Percentiles rank a stretch among this genome's conserved stretches.
phyloP scores from a whole-genome alignment of 2,113 vertebrate genomes.

The Dinomys branickii region DNA sequence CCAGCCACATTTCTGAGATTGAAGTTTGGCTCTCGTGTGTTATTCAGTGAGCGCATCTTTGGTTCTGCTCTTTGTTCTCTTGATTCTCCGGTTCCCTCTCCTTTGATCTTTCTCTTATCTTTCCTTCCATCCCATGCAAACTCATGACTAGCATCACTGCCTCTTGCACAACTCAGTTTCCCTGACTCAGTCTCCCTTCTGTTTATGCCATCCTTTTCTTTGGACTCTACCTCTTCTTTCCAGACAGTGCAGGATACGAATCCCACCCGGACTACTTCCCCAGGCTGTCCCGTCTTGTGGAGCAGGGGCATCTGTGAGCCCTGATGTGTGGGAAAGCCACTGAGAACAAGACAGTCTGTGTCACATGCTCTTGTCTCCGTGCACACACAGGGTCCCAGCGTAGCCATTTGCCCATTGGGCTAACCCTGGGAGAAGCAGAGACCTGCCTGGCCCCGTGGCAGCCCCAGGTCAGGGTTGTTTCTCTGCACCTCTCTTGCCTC shows the following conservation, averaged over 20 bases:
- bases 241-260: accelerated
- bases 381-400: accelerated
- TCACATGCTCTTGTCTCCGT: accelerated
- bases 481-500: background rate
- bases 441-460: too few relatives aligned
- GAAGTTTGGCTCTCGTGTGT: accelerated
- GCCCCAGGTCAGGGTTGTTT: background rate
- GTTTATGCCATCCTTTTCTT: background rate
- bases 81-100: background rate
- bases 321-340: background rate
- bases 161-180: background rate
- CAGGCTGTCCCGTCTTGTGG: background rate
- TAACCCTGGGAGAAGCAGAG: background rate
- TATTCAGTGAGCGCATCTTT: background rate
- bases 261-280: too few relatives aligned
- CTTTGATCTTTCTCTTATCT: background rate
- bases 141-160: background rate
- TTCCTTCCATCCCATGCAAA: background rate
- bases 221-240: background rate
- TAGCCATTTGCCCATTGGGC: background rate
- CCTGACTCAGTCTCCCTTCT: background rate
- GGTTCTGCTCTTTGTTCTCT: background rate
- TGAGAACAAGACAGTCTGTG: background rate
- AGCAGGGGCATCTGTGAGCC: background rate
- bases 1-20: background rate